Evolutionary conservation across 2,797 vertebrate genomes (phyloP), one percentile per base, ranked within the genome.

Genomic region (Artibeus jamaicensis): DNA sequence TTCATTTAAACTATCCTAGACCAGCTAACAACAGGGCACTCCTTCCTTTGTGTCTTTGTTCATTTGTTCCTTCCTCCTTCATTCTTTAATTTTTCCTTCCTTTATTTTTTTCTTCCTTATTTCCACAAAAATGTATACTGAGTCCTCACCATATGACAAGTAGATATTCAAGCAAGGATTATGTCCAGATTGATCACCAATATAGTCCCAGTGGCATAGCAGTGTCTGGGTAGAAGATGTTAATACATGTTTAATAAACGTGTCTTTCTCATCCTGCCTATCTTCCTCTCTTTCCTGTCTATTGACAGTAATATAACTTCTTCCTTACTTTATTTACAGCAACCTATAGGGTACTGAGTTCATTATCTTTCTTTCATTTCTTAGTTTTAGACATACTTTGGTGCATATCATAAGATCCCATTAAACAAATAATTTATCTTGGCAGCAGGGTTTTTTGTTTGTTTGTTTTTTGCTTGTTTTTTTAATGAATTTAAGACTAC

Each of bases 351-450:
- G 26, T 81, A 37, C 12, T 5, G 12, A 96, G 21, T 77, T 91
- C 11, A 68, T 93, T 87, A 68, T 29, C 50, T 86, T 59, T 70
- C 22, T 71, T 83, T 91, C 15, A 78, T 87, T 95, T 96, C 48
- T 42, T 82, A 93, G 68, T 34, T 67, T 93, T 81, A 81, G 53
- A 42, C 10, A 84, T 76, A 46, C 34, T 14, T 87, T 55, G 39
- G 26, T 8, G 14, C 24, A 84, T 85, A 78, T 84, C 34, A 48
- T 39, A 86, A 86, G 42, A 46, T 77, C 57, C 39, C 42, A 76
- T 94, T 89, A 88, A 92, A 74, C 48, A 81, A 59, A 67, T 73
- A 44, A 70, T 79, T n/a, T 70, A 71, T 84, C 24, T 86, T 62
- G 48, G 16, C 24, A 91, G 42, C 1, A n/a, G n/a, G n/a, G n/a